phyloP scores from a whole-genome alignment of 2,888 invertebrate genomes.

The Strigamia crassipes region DNA sequence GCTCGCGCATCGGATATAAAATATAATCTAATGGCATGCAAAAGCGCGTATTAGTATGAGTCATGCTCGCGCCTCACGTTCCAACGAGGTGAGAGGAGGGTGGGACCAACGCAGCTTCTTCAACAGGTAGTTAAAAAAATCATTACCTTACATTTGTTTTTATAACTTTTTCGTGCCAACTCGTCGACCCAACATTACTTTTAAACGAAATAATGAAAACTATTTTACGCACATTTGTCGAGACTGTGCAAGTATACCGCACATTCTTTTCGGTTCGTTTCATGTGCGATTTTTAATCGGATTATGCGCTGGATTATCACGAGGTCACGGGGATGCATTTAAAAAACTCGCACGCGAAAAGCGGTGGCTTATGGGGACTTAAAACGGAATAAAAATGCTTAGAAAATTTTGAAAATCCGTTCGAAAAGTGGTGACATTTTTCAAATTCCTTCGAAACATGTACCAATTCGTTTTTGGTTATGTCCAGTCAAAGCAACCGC shows the following conservation, averaged over 20 bases:
- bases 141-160: not conserved
- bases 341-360: not conserved
- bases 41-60: not conserved
- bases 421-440: not conserved
- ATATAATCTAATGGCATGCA: not conserved
- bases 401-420: too few species aligned
- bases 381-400: not conserved
- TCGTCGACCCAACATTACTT: not conserved
- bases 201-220: not conserved
- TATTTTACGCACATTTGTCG: not conserved
- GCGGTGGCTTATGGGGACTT: not conserved
- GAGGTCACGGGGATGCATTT: not conserved
- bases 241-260: not conserved
- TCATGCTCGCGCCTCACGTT: not conserved
- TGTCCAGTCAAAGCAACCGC: not conserved
- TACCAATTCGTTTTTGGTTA: not conserved
- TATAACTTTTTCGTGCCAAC: not conserved
- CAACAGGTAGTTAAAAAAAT: not conserved
- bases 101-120: not conserved
- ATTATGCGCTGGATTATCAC: not conserved
- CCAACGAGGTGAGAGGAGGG: not conserved
- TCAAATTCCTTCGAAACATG: not conserved
- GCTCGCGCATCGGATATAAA: not conserved
- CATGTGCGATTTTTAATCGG: not conserved
- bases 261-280: not conserved